phyloP scores from a whole-genome alignment of 2,888 invertebrate genomes.

The Coremacera marginata region DNA sequence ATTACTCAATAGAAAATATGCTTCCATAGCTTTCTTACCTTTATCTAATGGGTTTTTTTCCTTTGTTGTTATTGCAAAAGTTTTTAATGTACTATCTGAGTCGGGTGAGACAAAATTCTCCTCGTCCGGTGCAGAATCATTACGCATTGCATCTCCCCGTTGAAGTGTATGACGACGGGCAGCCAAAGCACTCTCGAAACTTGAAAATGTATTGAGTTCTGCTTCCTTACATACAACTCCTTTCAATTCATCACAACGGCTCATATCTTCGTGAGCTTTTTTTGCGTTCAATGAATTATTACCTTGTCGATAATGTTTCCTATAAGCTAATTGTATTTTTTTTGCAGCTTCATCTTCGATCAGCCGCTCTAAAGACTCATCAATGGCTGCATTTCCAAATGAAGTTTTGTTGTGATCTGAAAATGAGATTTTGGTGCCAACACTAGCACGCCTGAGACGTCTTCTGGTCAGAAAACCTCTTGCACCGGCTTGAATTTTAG shows the following conservation, averaged over 20 bases:
- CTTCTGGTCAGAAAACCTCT: conserved; percentile 64
- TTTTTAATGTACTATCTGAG: not conserved
- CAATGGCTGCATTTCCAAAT: conserved; percentile 65
- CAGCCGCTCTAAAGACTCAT: conserved; percentile 63
- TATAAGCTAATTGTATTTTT: conserved; percentile 56
- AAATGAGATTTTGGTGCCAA: conserved; percentile 57
- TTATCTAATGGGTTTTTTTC: too few relatives aligned
- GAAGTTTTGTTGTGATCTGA: conserved; percentile 58
- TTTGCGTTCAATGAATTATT: conserved; percentile 38
- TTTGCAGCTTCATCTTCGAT: conserved; percentile 60
- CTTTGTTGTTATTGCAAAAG: too few relatives aligned
- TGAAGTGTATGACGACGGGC: conserved; percentile 64
- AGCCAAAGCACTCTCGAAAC: conserved; percentile 59
- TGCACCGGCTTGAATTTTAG: conserved; percentile 66
- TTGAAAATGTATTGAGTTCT: conserved; percentile 35
- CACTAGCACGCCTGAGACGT: conserved; percentile 57
- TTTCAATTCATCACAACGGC: not conserved
- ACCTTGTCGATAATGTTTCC: conserved; percentile 48
- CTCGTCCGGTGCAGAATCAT: conserved; percentile 65
- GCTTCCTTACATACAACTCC: conserved; percentile 16
- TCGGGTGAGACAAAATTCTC: conserved; percentile 47
- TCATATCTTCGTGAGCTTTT: not conserved
- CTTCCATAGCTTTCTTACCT: too few relatives aligned
- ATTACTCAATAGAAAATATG: too few relatives aligned
- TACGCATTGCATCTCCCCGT: conserved; percentile 66